Evolutionary conservation across 2,888 invertebrate species (phyloP), one percentile per base, ranked within the genome.

Genomic region (Itoplectis maculator): DNA sequence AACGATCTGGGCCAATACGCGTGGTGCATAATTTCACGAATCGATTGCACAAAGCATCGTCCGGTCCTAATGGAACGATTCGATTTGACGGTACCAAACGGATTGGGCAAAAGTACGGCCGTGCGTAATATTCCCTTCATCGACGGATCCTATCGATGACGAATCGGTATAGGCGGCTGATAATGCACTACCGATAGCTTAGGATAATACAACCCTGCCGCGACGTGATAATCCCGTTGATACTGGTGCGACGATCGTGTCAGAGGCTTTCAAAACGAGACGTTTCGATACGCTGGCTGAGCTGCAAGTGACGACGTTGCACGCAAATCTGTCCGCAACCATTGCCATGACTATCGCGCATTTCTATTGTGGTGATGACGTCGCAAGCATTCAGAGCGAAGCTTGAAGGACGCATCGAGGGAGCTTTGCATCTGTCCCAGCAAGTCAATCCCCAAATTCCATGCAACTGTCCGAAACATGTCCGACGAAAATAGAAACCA

Each of bases 181-280:
- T 42, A 20, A 65, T 63, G 47, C 8, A 51, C 18, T 29, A 65
- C 15, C 23, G 37, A 54, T 63, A 23, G 8, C n/a, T 11, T 42
- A 23, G 11, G 18, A 61, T 35, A 35, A 73, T 29, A 49, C n/a
- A 23, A 37, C 18, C 11, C 35, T 18, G 49, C 13, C 13, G 15
- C 40, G 40, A 56, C 15, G 23, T 23, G 29, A 65, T 59, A 59
- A 35, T 74, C 51, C 37, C 6, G 23, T 74, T 56, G 54, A 56
- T 40, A 29, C n/a, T 37, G 51, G 40, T 23, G n/a, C n/a, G 45
- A 56, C 23, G 37, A 40, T 73, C 73, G 49, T 51, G 40, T 74
- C 51, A 65, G 37, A 54, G 23, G 65, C 35, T 74, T 54, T 74
- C 40, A 51, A 18, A 51, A 51, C 42, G 74, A 29, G 65, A 40